Conservation (phyloP, 1,140 invertebrate species). For the Prorops nasuta region DNA sequence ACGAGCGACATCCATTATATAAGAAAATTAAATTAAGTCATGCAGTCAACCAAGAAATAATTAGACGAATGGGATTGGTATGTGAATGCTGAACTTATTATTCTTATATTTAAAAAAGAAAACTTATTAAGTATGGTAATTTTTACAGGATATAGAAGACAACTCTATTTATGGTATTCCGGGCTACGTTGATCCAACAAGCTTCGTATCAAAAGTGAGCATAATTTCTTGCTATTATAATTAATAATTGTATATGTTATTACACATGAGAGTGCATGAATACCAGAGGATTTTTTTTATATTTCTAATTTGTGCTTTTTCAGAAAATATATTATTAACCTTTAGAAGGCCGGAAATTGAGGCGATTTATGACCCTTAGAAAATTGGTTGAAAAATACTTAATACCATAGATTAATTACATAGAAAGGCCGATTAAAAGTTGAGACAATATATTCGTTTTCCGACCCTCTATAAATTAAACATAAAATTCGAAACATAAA, state of each 20-base stretch:
- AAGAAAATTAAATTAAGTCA: constrained; percentile 83
- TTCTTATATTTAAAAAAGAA: constrained; percentile 6
- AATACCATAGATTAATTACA: too few species aligned
- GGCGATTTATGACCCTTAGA: too few species aligned
- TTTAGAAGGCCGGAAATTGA: too few species aligned
- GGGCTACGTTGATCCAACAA: constrained; percentile 85
- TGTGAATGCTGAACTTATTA: constrained; percentile 34
- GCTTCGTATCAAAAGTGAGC: constrained; percentile 66
- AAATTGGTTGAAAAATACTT: too few species aligned
- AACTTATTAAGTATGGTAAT: constrained; percentile 1
- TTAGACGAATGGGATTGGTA: constrained; percentile 67
- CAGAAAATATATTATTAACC: too few species aligned
- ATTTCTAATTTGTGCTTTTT: too few species aligned
- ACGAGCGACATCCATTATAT: constrained; percentile 87
- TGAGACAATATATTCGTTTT: too few species aligned
- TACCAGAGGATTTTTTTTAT: too few species aligned
- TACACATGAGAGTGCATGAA: too few species aligned
- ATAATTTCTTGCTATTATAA: not conserved
- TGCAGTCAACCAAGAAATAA: constrained; percentile 81
- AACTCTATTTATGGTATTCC: constrained; percentile 74
- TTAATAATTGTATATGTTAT: too few species aligned
- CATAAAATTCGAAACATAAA: not conserved
- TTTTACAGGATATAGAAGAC: constrained; percentile 62
- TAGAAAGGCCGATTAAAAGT: too few species aligned
- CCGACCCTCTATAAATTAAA: too few species aligned